Evolutionary conservation across 2,888 invertebrate species (phyloP).

Genomic region (Amblyjoppa proteus): DNA sequence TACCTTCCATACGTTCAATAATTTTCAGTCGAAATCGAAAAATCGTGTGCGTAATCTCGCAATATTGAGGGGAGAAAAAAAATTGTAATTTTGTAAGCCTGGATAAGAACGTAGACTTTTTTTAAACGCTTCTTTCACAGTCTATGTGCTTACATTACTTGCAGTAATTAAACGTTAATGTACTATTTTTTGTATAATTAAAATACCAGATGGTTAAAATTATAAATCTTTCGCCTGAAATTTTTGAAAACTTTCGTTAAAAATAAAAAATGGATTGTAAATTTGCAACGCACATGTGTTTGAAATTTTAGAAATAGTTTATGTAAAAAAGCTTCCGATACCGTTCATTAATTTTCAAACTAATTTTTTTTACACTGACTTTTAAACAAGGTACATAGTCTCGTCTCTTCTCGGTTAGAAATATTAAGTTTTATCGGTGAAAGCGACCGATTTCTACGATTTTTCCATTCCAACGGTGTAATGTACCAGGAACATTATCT

Average conservation of each 20-base stretch:
- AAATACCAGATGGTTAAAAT: no score
- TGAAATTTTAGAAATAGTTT: no score
- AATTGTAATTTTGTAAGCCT: not conserved
- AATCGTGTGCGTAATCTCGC: not conserved
- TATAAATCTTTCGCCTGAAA: no score
- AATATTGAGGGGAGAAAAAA: not conserved
- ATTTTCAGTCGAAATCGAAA: slow-evolving; percentile 20
- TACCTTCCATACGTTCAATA: slow-evolving; percentile 2
- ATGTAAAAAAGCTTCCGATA: no score
- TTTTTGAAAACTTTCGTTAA: no score
- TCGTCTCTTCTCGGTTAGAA: not conserved
- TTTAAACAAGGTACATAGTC: not conserved
- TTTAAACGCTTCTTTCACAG: no score
- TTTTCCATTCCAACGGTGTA: slow-evolving; percentile 46
- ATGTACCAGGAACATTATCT: slow-evolving; percentile 58
- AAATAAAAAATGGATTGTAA: no score
- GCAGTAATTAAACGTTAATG: no score
- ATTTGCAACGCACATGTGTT: no score
- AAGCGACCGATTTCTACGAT: not conserved
- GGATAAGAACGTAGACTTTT: not conserved
- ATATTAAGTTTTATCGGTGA: not conserved
- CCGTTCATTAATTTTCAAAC: no score
- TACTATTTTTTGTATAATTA: no score
- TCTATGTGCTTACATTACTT: no score
- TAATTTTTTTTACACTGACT: not conserved